phyloP scores from a whole-genome alignment of 2,888 invertebrate species.

The Psococerastis gibbosa region DNA sequence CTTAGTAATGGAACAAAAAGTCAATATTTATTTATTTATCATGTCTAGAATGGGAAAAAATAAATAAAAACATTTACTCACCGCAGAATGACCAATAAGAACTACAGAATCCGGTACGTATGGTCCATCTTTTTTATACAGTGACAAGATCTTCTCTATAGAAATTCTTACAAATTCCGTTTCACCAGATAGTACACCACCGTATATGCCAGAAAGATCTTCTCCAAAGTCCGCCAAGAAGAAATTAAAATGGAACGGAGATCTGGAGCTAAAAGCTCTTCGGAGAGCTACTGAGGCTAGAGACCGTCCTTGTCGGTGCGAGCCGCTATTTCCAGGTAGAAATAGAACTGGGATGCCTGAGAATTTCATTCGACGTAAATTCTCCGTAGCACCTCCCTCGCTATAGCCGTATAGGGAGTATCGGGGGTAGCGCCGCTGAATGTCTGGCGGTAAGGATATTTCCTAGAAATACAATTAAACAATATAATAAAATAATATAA shows the following conservation, averaged over 20 bases:
- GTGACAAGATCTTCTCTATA: slow-evolving; percentile 47
- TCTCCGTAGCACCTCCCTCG: slow-evolving; percentile 59
- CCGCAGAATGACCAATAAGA: slow-evolving; percentile 91
- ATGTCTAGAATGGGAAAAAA: slow-evolving; percentile 8
- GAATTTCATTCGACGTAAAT: slow-evolving; percentile 50
- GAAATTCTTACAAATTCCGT: slow-evolving; percentile 49
- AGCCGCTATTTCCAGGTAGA: slow-evolving; percentile 89
- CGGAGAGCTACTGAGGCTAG: slow-evolving; percentile 79
- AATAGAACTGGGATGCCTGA: slow-evolving; percentile 85
- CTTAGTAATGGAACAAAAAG: too few relatives aligned
- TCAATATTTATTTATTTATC: too few relatives aligned
- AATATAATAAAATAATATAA: too few relatives aligned
- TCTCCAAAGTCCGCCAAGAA: slow-evolving; percentile 82
- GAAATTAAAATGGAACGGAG: slow-evolving; percentile 71
- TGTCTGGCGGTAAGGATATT: slow-evolving; percentile 40
- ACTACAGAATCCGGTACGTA: slow-evolving; percentile 41
- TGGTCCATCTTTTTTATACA: slow-evolving; percentile 41
- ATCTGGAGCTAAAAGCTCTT: slow-evolving; percentile 50
- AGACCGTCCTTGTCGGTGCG: slow-evolving; percentile 82
- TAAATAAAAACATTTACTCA: too few relatives aligned
- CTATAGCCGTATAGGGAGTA: slow-evolving; percentile 81
- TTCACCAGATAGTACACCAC: slow-evolving; percentile 61
- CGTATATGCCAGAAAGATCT: slow-evolving; percentile 74
- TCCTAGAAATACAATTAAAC: too few relatives aligned
- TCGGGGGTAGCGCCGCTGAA: slow-evolving; percentile 40